These are phyloP conservation scores for Crenichthys baileyi DNA, from an alignment of 2,797 vertebrate species.

Conservation along the genomic window DNA sequence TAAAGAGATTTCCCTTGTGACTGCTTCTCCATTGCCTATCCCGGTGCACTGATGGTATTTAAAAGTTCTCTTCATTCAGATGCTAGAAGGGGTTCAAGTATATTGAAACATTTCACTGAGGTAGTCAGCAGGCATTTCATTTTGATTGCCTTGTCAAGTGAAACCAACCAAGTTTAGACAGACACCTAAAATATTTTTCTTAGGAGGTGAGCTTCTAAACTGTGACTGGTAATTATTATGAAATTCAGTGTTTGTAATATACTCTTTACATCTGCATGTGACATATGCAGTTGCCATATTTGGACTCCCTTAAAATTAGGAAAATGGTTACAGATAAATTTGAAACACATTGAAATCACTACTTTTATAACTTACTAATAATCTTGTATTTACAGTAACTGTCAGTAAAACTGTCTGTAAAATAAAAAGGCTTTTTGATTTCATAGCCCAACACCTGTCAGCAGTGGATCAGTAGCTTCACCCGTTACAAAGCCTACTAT, in stretches of 20 bases:
- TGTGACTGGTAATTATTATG: neutral
- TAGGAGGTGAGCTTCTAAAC: neutral
- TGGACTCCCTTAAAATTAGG: neutral
- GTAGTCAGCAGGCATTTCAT: slow-evolving; percentile 20
- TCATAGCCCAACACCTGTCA: too few relatives aligned
- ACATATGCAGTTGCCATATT: neutral
- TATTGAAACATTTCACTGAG: slow-evolving; percentile 35
- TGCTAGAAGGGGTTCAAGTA: slow-evolving; percentile 38
- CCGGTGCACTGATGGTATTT: slow-evolving; percentile 34
- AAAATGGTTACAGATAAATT: neutral
- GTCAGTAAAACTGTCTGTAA: too few relatives aligned
- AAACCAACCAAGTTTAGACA: neutral
- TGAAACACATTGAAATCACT: neutral
- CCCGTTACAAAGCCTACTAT: too few relatives aligned
- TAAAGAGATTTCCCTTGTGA: neutral
- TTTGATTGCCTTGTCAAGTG: neutral
- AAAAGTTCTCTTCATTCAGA: slow-evolving; percentile 49
- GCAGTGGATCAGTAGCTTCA: too few relatives aligned
- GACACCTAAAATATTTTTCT: neutral
- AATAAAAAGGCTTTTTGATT: too few relatives aligned
- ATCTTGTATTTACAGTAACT: too few relatives aligned
- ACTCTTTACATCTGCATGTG: neutral
- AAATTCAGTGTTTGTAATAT: neutral
- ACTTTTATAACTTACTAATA: too few relatives aligned
- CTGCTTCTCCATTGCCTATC: neutral